A percentile compares a stretch with the other conserved stretches of the same genome.
Conservation (phyloP, 1,140 invertebrate genomes). For the Heterodera schachtii region DNA sequence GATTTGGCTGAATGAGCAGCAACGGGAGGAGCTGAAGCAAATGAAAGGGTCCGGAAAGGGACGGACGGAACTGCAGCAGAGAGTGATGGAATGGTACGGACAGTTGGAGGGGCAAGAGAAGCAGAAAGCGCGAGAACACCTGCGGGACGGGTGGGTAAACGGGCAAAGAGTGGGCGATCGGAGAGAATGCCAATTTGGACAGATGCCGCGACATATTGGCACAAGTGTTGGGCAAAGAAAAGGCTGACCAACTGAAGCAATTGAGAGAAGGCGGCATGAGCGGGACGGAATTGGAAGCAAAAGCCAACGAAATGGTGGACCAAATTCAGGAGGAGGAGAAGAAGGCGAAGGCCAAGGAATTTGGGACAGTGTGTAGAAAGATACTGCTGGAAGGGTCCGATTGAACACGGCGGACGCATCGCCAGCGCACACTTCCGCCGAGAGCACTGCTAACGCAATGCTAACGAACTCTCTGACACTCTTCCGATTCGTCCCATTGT, state of each 20-base stretch:
- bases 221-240: conserved; percentile 46
- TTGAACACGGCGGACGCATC: neutral
- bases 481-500: neutral
- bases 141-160: conserved; percentile 34
- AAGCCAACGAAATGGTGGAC: conserved; percentile 37
- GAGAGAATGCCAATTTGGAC: conserved; percentile 18
- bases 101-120: conserved; percentile 29
- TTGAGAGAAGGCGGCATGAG: conserved; percentile 44
- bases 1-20: conserved; percentile 38
- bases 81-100: conserved; percentile 47
- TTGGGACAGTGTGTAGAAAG: conserved; percentile 43
- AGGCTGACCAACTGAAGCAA: conserved; percentile 46
- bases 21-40: conserved; percentile 42
- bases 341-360: conserved; percentile 40
- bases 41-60: conserved; percentile 45
- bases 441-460: neutral
- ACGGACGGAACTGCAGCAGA: conserved; percentile 41
- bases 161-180: neutral
- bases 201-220: conserved; percentile 39
- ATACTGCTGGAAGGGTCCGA: conserved; percentile 28
- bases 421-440: neutral
- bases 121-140: conserved; percentile 27
- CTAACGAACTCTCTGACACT: neutral
- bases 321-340: conserved; percentile 46
- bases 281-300: conserved; percentile 25